These are phyloP conservation scores for Chlorops oryzae DNA, from an alignment of 1,140 invertebrate species.

Conservation along the genomic window DNA sequence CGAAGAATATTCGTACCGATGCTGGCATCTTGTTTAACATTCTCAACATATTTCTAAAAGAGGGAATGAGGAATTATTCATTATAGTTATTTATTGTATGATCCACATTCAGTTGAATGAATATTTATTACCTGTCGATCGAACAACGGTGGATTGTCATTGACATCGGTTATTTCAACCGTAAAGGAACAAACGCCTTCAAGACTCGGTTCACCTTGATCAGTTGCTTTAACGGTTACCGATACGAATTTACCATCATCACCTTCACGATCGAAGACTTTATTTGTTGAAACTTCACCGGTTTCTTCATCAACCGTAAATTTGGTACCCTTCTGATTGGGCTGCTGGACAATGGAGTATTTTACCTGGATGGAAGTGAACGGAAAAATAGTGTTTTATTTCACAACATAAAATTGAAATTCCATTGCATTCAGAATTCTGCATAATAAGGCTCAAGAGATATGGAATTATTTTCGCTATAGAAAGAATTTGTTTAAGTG, in stretches of 20 bases:
- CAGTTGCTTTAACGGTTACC: slow-evolving; percentile 91
- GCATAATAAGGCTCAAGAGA: no score
- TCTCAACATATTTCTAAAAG: slow-evolving; percentile 88
- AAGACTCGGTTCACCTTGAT: slow-evolving; percentile 90
- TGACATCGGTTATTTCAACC: slow-evolving; percentile 92
- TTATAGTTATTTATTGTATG: no score
- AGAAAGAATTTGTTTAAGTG: no score
- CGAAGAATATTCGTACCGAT: slow-evolving; percentile 89
- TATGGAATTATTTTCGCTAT: no score
- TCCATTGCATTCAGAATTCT: no score
- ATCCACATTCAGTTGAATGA: no score
- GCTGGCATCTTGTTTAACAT: slow-evolving; percentile 93
- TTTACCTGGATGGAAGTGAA: slow-evolving; percentile 56
- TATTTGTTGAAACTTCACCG: slow-evolving; percentile 88
- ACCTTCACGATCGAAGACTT: slow-evolving; percentile 92
- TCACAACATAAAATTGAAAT: no score
- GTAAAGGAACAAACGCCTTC: slow-evolving; percentile 95
- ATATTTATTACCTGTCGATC: slow-evolving; percentile 78
- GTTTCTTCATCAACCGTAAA: slow-evolving; percentile 93
- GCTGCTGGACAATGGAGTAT: slow-evolving; percentile 93
- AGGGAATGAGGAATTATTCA: background rate
- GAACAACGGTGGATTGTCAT: slow-evolving; percentile 89
- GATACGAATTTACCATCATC: slow-evolving; percentile 94
- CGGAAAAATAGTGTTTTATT: background rate
- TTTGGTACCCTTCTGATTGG: slow-evolving; percentile 92